phyloP scores from a whole-genome alignment of 1,140 invertebrate genomes.

The Oscheius sp. region DNA sequence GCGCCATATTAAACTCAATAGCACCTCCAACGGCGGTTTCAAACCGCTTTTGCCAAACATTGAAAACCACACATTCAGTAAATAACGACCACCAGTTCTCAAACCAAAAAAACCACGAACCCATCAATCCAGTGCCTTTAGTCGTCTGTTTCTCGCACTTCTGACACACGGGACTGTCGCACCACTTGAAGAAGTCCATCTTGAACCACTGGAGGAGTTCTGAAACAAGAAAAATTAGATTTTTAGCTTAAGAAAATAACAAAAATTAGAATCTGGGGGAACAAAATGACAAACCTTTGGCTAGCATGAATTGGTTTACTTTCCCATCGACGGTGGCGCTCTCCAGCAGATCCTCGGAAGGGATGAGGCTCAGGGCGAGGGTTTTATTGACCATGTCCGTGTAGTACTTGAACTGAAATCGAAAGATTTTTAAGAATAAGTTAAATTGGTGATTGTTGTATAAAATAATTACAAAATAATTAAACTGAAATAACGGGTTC shows the following conservation, averaged over 20 bases:
- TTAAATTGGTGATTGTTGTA: too few relatives aligned
- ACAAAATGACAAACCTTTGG: slow-evolving; percentile 14
- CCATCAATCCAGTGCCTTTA: background rate
- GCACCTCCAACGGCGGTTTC: too few relatives aligned
- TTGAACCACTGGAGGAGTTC: slow-evolving; percentile 53
- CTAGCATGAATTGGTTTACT: slow-evolving; percentile 37
- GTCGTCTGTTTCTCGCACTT: slow-evolving; percentile 31
- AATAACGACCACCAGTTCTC: too few relatives aligned
- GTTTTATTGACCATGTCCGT: slow-evolving; percentile 48
- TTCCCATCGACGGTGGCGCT: slow-evolving; percentile 34
- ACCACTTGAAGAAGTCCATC: slow-evolving; percentile 50
- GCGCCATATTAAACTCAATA: too few relatives aligned
- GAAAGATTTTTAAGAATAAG: too few relatives aligned
- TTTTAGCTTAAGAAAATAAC: background rate
- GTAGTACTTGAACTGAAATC: slow-evolving; percentile 46
- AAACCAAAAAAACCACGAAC: slow-evolving; percentile 22
- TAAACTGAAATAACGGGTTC: too few relatives aligned
- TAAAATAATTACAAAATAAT: too few relatives aligned
- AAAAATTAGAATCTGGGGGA: background rate
- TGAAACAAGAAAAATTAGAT: background rate
- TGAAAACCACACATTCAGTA: too few relatives aligned
- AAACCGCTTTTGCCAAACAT: background rate
- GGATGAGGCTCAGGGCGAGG: slow-evolving; percentile 51
- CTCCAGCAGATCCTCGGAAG: slow-evolving; percentile 36
- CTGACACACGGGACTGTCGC: slow-evolving; percentile 46